Evolutionary conservation across 2,888 invertebrate species (phyloP).

Genomic region (Thecophora atra): DNA sequence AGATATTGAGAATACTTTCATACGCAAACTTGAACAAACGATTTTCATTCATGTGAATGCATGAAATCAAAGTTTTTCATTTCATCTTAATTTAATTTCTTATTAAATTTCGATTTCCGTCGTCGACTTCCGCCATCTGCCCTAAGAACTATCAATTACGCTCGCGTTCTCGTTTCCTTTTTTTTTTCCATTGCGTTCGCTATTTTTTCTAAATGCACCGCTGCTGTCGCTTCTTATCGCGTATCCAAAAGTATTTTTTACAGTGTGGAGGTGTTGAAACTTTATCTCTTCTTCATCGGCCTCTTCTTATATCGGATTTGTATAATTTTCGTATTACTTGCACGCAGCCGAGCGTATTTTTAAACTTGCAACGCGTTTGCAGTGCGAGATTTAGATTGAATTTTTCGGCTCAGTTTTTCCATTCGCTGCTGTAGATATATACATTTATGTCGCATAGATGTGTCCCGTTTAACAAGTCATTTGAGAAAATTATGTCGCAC

Average conservation of each 20-base stretch:
- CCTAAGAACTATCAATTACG: slow-evolving; percentile 30
- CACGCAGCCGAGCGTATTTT: slow-evolving; percentile 23
- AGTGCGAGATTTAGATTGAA: not conserved
- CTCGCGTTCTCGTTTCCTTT: slow-evolving; percentile 15
- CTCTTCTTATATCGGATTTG: not conserved
- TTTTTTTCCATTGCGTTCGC: not conserved
- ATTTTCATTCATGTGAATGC: too few relatives aligned
- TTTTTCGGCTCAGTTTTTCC: not conserved
- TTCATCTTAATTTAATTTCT: too few relatives aligned
- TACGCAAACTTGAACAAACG: too few relatives aligned
- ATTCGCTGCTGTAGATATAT: not conserved
- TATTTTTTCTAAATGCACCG: not conserved
- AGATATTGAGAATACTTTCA: too few relatives aligned
- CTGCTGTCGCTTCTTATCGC: not conserved
- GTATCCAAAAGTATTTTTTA: not conserved
- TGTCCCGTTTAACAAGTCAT: slow-evolving; percentile 51
- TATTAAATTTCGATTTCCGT: slow-evolving; percentile 23
- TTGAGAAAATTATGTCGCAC: slow-evolving; percentile 63
- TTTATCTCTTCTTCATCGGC: not conserved
- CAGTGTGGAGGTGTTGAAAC: too few relatives aligned
- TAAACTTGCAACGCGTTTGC: slow-evolving; percentile 1
- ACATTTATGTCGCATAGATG: not conserved
- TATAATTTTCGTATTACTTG: too few relatives aligned
- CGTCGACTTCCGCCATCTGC: not conserved
- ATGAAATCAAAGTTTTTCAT: too few relatives aligned